Base-by-base conservation (phyloP, 1,140 invertebrate species). In the Drosophila lacertosa region DNA sequence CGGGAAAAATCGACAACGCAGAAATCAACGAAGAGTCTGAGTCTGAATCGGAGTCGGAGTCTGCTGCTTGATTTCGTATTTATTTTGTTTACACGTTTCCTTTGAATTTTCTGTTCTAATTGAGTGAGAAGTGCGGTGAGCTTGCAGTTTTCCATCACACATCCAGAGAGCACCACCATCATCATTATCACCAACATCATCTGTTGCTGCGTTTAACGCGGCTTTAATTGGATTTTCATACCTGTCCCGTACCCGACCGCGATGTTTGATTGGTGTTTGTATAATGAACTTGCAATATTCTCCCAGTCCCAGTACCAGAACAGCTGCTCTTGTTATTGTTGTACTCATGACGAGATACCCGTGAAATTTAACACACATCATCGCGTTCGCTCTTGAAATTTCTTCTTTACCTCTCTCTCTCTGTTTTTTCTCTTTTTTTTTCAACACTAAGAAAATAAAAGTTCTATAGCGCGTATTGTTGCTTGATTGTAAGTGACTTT, bases 91-190 rank as follows among this genome's bases (percentile, higher is more conserved):
- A 86, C 77, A 88, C 82, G 68, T 82, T 88, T 88, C 77, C 82
- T 76, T 82, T 77, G 83, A 88, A 88, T 88, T 88, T 89, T 82
- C 83, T 88, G 82, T 88, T 88, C 82, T 88, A 88, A 88, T 88
- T 88, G 83, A 88, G 77, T 88, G 72, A 86, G 83, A 88, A 88
- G 82, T 88, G 82, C 64, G 67, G 66, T 88, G 82, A 88, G 78
- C 74, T 73, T 78, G 82, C 82, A 88, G 66, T 88, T 88, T 88
- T 88, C 48, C 58, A 63, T 69, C 66, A 64, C 66, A 69, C 59
- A 69, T 76, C 63, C 73, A 77, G 62, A 60, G 68, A 58, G 59
- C 45, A 10, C 33, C 44, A 50, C 42, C 54, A 50, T 54, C 20
- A 39, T 55, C 20, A 40, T 40, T 22, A 57, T 57, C 39, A 26